Evolutionary conservation across 1,140 invertebrate genomes (phyloP).

Genomic region (Euwallacea fornicatus): DNA sequence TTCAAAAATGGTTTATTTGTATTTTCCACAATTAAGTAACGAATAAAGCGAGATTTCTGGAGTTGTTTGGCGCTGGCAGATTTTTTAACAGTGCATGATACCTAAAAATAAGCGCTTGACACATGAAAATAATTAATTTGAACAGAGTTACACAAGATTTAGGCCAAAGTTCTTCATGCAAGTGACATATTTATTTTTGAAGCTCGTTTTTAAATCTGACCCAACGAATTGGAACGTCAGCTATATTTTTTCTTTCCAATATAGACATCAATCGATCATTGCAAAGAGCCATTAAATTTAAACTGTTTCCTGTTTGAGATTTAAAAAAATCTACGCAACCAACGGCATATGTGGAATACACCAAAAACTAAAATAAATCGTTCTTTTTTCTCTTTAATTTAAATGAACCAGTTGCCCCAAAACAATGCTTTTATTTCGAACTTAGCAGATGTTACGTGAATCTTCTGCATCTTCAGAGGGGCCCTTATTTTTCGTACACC

Average conservation of each 20-base stretch:
- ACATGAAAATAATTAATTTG: slow-evolving; percentile 6
- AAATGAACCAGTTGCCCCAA: slow-evolving; percentile 32
- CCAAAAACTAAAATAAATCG: slow-evolving; percentile 26
- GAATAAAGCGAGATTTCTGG: background rate
- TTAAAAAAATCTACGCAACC: slow-evolving; percentile 16
- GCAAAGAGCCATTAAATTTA: slow-evolving; percentile 17
- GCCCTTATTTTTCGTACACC: slow-evolving; percentile 27
- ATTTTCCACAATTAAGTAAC: too few relatives aligned
- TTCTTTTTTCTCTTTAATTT: slow-evolving; percentile 13
- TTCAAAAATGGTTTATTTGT: too few relatives aligned
- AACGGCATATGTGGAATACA: slow-evolving; percentile 11
- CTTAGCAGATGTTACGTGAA: slow-evolving; percentile 33
- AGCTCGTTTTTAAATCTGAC: slow-evolving; percentile 6
- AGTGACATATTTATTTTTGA: background rate
- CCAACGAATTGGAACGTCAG: background rate
- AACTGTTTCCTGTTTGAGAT: slow-evolving; percentile 31
- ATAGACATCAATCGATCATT: slow-evolving; percentile 3
- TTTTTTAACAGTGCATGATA: background rate
- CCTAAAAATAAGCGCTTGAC: slow-evolving; percentile 5
- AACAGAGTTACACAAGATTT: slow-evolving; percentile 3
- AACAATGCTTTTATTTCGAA: slow-evolving; percentile 35
- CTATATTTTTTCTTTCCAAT: slow-evolving; percentile 2
- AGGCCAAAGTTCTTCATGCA: slow-evolving; percentile 7
- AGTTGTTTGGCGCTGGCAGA: background rate
- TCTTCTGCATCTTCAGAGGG: slow-evolving; percentile 28